phyloP scores from a whole-genome alignment of 2,888 invertebrate genomes.

The Nephrocerus scutellatus region DNA sequence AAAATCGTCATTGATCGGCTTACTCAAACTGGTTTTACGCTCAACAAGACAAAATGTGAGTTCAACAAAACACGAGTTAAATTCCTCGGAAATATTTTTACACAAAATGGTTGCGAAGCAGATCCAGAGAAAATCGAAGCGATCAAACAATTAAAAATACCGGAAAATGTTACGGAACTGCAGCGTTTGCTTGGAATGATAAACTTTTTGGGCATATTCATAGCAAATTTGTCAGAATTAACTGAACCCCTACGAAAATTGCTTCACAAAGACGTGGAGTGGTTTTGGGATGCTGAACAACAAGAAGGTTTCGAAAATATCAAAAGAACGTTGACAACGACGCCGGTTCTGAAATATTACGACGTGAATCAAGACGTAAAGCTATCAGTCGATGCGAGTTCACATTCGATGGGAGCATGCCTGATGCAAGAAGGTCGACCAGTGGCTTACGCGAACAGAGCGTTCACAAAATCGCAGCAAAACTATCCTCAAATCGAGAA shows the following conservation, averaged over 20 bases:
- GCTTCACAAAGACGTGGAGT: constrained; percentile 11
- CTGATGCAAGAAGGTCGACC: constrained; percentile 34
- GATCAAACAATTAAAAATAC: constrained; percentile 6
- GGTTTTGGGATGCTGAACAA: too few species aligned
- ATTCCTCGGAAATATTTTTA: constrained; percentile 10
- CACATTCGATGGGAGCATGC: constrained; percentile 28
- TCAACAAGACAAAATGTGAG: constrained; percentile 27
- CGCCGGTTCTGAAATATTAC: constrained; percentile 26
- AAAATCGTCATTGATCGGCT: constrained; percentile 18
- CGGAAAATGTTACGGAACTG: constrained; percentile 15
- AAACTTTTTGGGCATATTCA: constrained; percentile 13
- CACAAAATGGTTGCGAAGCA: constrained; percentile 10
- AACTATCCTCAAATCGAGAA: constrained; percentile 18
- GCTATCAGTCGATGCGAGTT: constrained; percentile 21
- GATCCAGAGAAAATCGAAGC: constrained; percentile 11
- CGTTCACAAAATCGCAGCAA: too few species aligned
- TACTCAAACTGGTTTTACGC: constrained; percentile 20
- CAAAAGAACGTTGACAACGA: too few species aligned
- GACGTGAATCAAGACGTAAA: constrained; percentile 24
- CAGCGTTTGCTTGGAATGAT: too few species aligned
- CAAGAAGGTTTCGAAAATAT: too few species aligned
- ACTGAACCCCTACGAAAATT: constrained; percentile 10
- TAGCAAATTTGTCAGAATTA: constrained; percentile 13
- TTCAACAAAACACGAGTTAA: too few species aligned
- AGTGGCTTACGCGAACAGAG: constrained; percentile 35